Conservation (phyloP, 2,113 vertebrate species). For the Prunella himalayana region DNA sequence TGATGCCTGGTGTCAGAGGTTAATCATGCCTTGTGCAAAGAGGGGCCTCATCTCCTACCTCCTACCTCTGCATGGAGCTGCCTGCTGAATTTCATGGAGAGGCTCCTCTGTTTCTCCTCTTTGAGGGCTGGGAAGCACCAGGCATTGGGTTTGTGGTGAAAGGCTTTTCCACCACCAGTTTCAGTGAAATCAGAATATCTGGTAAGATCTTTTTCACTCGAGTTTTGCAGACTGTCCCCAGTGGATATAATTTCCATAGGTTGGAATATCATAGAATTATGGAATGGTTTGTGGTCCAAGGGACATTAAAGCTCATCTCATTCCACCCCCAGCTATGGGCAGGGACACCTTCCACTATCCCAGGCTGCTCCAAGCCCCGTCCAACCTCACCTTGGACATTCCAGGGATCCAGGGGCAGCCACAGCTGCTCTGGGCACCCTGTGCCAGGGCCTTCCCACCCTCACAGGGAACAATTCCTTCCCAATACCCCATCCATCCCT, state of each 20-base stretch:
- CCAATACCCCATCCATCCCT: rapidly evolving
- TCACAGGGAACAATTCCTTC: rapidly evolving
- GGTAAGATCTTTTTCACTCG: neutral
- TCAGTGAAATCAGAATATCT: neutral
- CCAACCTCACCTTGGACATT: rapidly evolving
- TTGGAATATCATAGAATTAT: neutral
- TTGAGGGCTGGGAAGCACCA: neutral
- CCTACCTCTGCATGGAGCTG: neutral
- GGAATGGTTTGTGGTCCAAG: neutral
- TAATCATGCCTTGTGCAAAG: neutral
- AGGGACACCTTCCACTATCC: rapidly evolving
- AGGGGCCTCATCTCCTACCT: neutral
- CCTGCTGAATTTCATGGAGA: neutral
- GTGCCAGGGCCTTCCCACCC: rapidly evolving
- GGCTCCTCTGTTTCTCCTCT: neutral
- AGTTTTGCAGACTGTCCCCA: neutral
- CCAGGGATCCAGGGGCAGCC: neutral
- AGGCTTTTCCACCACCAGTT: neutral
- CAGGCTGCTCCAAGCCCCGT: rapidly evolving
- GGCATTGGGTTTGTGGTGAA: neutral
- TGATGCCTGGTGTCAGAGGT: neutral
- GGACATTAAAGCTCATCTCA: rapidly evolving
- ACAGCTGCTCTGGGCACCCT: neutral
- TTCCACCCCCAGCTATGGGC: rapidly evolving
- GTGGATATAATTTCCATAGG: neutral